A percentile compares a stretch with the other conserved stretches of the same genome.
Evolutionary conservation across 2,797 vertebrate species (phyloP).

Genomic region (Apodemus agrarius): DNA sequence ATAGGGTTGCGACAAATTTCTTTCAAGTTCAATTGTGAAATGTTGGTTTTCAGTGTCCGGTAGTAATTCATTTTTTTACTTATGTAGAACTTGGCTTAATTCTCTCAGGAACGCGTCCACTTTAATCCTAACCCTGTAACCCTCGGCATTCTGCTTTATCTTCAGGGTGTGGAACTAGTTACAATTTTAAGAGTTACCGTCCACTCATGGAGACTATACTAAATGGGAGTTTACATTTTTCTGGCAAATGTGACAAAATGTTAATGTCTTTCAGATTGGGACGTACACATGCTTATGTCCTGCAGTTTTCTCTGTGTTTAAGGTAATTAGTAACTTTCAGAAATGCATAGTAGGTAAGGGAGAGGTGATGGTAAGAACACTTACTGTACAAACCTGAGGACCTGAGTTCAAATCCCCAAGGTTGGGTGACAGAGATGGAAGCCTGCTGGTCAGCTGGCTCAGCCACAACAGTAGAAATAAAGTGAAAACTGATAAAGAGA

Average conservation of each 20-base stretch:
- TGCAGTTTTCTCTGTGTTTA: slow-evolving; percentile 33
- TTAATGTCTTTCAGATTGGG: slow-evolving; percentile 22
- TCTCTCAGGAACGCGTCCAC: neutral
- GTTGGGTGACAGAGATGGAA: neutral
- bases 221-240: neutral
- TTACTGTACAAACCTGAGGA: neutral
- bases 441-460: neutral
- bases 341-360: neutral
- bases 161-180: neutral
- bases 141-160: neutral
- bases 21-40: slow-evolving; percentile 41
- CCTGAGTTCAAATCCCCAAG: neutral
- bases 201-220: neutral
- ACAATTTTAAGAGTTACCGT: neutral
- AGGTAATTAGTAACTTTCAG: neutral
- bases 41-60: neutral
- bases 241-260: slow-evolving; percentile 2
- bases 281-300: neutral
- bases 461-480: neutral
- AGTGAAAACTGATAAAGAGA: neutral
- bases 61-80: neutral
- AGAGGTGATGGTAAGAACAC: neutral
- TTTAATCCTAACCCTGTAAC: neutral
- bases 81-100: slow-evolving; percentile 24
- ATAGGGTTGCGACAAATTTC: no score